Evolutionary conservation across 1,140 invertebrate species (phyloP), one percentile per base, ranked within the genome.

Genomic region (Drosophila ogumai): DNA sequence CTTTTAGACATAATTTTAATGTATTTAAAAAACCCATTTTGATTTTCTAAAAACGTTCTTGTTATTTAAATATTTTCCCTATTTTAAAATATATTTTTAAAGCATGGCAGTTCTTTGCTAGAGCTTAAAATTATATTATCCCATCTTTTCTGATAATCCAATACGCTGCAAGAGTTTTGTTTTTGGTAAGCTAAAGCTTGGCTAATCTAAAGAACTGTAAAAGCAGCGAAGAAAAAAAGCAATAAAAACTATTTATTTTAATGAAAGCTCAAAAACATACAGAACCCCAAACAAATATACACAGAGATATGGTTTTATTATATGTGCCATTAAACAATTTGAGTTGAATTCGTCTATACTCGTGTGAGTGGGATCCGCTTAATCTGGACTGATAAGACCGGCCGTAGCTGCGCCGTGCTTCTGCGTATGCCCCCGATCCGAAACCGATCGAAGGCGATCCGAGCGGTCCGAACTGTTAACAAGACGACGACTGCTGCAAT

Each of bases 321-420:
- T 58, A 40, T 78, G 47, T 65, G 61, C 63, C 57, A 87, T 86
- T 87, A 84, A 84, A 84, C 81, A 73, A 84, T 86, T 87, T 73
- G 67, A 80, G 52, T 65, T 47, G 9, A 22, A 12, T 22, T 32
- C 17, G 41, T 19, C 25, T 17, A 40, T 50, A 15, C 44, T 34
- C n/a, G 28, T 41, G 47, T 60, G n/a, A 56, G 38, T 57, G 34
- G 28, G 41, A 68, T 65, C 55, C 79, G 80, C 74, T 79, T 84
- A 85, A 85, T 69, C 64, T 80, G 41, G 19, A 43, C 47, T 90
- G 78, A 85, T 90, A 90, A 85, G 69, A 73, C 36, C 28, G 44
- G 19, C 46, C 13, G 6, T 36, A 63, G 52, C 31, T 9, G 32
- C 17, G 43, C 31, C 54, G 8, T n/a, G 36, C 49, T 68, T 72